Conservation (phyloP, 2,797 vertebrate genomes). For the Choloepus didactylus region DNA sequence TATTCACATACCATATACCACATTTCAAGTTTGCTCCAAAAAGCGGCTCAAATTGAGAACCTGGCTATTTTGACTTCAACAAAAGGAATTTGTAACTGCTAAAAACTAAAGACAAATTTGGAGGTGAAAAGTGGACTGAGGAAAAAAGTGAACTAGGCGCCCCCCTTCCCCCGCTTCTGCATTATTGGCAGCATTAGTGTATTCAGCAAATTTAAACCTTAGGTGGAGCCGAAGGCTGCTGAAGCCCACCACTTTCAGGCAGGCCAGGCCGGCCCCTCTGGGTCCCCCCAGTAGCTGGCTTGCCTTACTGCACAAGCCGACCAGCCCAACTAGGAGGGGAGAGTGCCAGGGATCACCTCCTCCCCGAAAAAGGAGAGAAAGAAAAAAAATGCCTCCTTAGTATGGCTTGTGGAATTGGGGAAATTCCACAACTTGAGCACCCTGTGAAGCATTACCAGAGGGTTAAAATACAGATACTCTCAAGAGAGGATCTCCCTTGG, state of each 20-base stretch:
- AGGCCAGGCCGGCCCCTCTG: rapidly evolving
- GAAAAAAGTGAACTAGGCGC: background rate
- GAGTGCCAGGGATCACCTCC: background rate
- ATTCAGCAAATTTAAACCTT: slow-evolving; percentile 54
- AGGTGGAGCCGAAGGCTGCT: slow-evolving; percentile 65
- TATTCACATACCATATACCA: too few relatives aligned
- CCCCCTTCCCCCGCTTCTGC: background rate
- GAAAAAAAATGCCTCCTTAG: slow-evolving; percentile 18
- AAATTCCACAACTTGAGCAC: slow-evolving; percentile 1
- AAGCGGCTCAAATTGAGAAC: slow-evolving; percentile 1
- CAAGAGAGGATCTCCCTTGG: background rate
- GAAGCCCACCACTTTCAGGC: background rate
- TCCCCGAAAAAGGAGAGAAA: background rate
- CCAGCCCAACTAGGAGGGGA: background rate
- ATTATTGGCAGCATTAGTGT: background rate
- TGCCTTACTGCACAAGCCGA: background rate
- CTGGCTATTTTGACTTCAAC: slow-evolving; percentile 39
- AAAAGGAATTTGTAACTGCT: slow-evolving; percentile 5
- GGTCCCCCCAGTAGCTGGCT: background rate
- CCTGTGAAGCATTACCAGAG: background rate
- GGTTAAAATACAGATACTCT: slow-evolving; percentile 25
- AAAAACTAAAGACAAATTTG: background rate
- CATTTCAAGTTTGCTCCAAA: background rate
- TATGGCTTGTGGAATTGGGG: background rate
- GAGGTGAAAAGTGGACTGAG: background rate